phyloP scores from a whole-genome alignment of 2,113 vertebrate species.

The Boulengeromyrus knoepffleri region DNA sequence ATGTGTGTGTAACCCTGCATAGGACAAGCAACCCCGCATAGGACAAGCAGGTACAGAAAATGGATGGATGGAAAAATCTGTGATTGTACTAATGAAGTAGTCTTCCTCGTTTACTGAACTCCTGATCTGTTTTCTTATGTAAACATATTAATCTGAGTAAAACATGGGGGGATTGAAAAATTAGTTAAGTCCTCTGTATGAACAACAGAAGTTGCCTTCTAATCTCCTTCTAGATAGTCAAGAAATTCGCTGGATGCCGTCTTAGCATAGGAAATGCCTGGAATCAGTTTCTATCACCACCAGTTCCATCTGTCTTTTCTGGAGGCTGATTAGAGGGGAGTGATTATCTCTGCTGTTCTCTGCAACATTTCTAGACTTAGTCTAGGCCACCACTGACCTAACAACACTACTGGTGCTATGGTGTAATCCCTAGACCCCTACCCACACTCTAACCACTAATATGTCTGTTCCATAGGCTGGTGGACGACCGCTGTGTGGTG shows the following conservation, averaged over 20 bases:
- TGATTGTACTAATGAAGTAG: background rate
- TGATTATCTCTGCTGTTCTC: background rate
- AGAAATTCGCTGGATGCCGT: background rate
- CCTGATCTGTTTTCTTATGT: background rate
- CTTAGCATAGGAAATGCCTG: background rate
- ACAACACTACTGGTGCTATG: background rate
- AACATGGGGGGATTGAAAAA: background rate
- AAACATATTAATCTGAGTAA: background rate
- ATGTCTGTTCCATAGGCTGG: conserved; percentile 65
- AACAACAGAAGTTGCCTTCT: background rate
- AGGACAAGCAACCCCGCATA: no score
- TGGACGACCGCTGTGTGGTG: conserved; percentile 92
- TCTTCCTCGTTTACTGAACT: background rate
- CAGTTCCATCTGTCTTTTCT: no score
- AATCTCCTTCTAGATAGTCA: background rate
- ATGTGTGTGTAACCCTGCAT: no score
- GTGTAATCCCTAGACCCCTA: no score
- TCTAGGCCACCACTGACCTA: background rate
- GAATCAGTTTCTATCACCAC: background rate
- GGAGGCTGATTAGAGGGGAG: background rate
- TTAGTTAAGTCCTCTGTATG: background rate
- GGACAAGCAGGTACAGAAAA: no score
- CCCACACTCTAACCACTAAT: background rate
- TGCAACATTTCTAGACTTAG: background rate
- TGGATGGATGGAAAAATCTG: background rate